These are phyloP conservation scores for Calyptomena viridis DNA, from an alignment of 2,113 vertebrate species.

Conservation along the genomic window DNA sequence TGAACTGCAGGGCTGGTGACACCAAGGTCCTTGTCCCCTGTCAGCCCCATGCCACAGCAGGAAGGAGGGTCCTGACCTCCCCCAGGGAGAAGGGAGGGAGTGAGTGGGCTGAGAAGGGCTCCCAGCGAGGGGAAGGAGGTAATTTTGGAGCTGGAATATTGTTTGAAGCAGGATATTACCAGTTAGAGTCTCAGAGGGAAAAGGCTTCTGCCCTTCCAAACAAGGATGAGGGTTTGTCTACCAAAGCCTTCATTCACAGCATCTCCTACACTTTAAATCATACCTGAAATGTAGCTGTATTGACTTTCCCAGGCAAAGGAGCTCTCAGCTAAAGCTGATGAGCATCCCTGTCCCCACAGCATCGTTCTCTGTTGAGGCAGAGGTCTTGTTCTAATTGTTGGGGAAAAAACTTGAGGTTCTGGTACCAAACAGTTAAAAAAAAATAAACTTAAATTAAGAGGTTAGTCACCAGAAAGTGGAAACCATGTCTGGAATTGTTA, in stretches of 20 bases:
- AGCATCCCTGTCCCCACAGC: accelerated
- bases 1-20: neutral
- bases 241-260: neutral
- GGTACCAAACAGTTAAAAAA: constrained; percentile 7
- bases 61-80: neutral
- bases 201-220: neutral
- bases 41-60: neutral
- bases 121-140: neutral
- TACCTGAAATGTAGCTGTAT: neutral
- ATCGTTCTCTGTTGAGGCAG: neutral
- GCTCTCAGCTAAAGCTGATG: neutral
- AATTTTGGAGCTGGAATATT: accelerated
- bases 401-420: neutral
- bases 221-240: neutral
- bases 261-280: neutral
- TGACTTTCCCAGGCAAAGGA: neutral
- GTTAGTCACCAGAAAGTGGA: constrained; percentile 49
- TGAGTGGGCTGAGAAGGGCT: neutral
- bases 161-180: neutral
- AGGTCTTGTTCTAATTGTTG: neutral
- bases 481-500: constrained; percentile 46
- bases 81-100: neutral
- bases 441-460: neutral
- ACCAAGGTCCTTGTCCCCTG: accelerated
- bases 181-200: neutral